Base-by-base conservation (phyloP, 2,888 invertebrate genomes). In the Stomorhina lunata region DNA sequence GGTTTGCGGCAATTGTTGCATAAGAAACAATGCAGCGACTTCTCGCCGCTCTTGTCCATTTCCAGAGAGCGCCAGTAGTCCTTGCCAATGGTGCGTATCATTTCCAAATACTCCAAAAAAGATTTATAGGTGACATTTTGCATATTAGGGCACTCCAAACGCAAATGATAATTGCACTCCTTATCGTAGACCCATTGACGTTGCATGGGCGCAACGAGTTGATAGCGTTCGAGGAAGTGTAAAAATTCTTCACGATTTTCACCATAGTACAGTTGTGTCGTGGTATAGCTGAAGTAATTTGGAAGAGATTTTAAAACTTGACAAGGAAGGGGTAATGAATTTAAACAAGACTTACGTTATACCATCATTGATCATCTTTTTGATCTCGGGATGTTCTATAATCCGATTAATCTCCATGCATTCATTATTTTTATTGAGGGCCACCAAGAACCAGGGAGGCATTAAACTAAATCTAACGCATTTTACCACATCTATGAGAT, bases 391-490 rank as follows among this genome's bases (percentile, higher is more conserved):
- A 84, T 94, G 93, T 72, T 93, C 93, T 73, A 94, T 93, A 9
- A 96, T 92, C 81, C 95, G 94, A 85, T 94, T 92, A 84, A 96
- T 94, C 87, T 95, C 95, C 0, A 93, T 93, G 86, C 95, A 95
- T 87, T 95, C 95, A 0, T 94, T 94, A 88, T 95, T 95, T 25
- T 95, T 92, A 85, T 95, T 95, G 57, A 96, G 94, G 82, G 96
- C 95, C 0, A 96, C 94, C 29, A 96, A 92, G 87, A 96, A 95
- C 94, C 96, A 95, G 0, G 96, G 95, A 0, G 95, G 94, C 86
- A 96, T 94, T 48, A 96, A 92, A 0, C 96, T 95, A 87, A 96
- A 96, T 29, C 96, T 93, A 0, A 96, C 93, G 88, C 95, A 95
- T 1, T 92, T 92, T 90, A 96, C 92, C 0, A 96, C 92, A 6